phyloP scores from a whole-genome alignment of 2,888 invertebrate genomes.

The Clepsis dumicolana region DNA sequence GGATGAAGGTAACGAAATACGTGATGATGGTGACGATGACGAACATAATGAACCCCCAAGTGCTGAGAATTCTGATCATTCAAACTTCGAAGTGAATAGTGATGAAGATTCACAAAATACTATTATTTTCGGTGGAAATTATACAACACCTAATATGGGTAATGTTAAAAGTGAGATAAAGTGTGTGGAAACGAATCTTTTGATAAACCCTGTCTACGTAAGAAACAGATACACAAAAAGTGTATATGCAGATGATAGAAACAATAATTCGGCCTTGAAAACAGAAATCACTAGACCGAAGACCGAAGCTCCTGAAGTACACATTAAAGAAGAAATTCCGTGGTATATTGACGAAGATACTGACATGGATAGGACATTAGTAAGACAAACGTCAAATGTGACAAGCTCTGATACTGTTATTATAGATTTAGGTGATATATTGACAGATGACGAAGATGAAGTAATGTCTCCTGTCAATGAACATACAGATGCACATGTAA shows the following conservation, averaged over 20 bases:
- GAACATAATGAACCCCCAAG: not conserved
- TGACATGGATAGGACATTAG: not conserved
- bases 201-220: not conserved
- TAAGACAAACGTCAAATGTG: not conserved
- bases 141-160: not conserved
- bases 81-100: not conserved
- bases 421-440: not conserved
- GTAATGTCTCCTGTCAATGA: not conserved
- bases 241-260: not conserved
- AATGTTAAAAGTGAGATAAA: slow-evolving; percentile 9
- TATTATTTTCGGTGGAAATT: not conserved
- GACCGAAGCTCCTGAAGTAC: not conserved
- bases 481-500: not conserved
- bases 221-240: not conserved
- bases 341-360: not conserved
- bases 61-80: not conserved
- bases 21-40: not conserved
- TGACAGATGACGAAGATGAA: slow-evolving; percentile 8
- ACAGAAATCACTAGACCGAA: not conserved
- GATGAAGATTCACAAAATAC: slow-evolving; percentile 20
- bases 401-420: not conserved
- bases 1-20: not conserved
- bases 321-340: not conserved
- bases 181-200: not conserved
- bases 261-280: not conserved